Conservation (phyloP, 53 echinoderm and acorn worm species). For the Echinometra lucunter region DNA sequence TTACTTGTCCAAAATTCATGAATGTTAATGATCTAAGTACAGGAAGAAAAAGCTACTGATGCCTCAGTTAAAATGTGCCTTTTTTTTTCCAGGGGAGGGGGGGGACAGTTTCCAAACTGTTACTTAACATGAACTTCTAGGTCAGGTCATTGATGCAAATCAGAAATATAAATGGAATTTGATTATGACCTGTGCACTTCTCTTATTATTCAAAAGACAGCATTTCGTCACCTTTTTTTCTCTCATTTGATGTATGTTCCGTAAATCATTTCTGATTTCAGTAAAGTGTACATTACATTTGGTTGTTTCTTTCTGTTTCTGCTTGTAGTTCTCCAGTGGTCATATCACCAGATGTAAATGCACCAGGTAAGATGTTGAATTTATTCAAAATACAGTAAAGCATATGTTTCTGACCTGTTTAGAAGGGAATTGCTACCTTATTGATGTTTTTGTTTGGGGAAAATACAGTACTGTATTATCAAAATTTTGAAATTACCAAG, state of each 20-base stretch:
- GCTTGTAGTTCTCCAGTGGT: conserved; percentile 71
- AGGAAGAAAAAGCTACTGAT: neutral
- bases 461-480: no score
- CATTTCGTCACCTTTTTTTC: neutral
- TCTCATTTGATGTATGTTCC: no score
- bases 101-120: neutral
- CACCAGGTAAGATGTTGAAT: conserved; percentile 66
- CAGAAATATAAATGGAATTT: neutral
- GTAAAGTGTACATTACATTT: neutral
- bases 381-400: neutral
- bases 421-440: neutral
- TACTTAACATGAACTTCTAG: neutral
- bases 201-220: neutral
- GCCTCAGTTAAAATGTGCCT: neutral
- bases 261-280: neutral
- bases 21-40: neutral
- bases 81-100: no score
- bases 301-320: neutral
- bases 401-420: neutral
- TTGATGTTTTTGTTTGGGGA: no score
- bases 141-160: neutral
- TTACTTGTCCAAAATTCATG: no score
- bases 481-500: no score
- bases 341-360: conserved; percentile 52
- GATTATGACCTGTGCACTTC: neutral